Evolutionary conservation across 2,113 vertebrate species (phyloP), one percentile per base, ranked within the genome.

Genomic region (Proteles cristata): DNA sequence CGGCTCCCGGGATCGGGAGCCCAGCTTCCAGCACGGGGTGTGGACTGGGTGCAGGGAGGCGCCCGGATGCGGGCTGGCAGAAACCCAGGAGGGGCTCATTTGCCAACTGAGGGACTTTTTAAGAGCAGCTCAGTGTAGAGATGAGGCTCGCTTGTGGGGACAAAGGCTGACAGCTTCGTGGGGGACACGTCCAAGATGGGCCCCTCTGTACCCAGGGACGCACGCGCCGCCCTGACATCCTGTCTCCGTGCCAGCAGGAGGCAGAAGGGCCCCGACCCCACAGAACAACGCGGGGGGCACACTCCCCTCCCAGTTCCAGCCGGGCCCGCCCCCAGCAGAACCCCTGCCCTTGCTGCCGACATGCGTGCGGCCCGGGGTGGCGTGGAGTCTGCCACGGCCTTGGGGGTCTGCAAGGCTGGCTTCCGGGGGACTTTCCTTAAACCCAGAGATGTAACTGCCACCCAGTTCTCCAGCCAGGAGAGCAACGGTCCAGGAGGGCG

Each of bases 261-360:
- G 5, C 85, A 10, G 7, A 26, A 50, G 23, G 33, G 33, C 14
- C 7, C 33, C 39, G 11, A 14, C 66, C 33, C 66, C 0, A 26
- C 4, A 39, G 48, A 58, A 35, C 33, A 11, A 23, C 0, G 23
- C 45, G 7, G 1, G 15, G 15, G 84, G 50, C n/a, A 7, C 16
- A 7, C 3, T 73, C 68, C 85, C 33, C 0, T 10, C 45, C 35
- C 7, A 0, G 1, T n/a, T 31, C 14, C 19, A 4, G 4, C 45
- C 48, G 14, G n/a, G 31, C 0, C 45, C 15, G 19, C 83, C 1
- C 50, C 11, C 50, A n/a, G 17, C 85, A 31, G 66, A 19, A 11
- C 16, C 0, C 9, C 14, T 25, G 1, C 19, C 39, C 80, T 43
- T 2, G 4, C 7, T 0, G 3, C 19, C 0, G 7, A 55, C 9